Evolutionary conservation across 2,888 invertebrate species (phyloP), one percentile per base, ranked within the genome.

Genomic region (Cephus pygmeus): DNA sequence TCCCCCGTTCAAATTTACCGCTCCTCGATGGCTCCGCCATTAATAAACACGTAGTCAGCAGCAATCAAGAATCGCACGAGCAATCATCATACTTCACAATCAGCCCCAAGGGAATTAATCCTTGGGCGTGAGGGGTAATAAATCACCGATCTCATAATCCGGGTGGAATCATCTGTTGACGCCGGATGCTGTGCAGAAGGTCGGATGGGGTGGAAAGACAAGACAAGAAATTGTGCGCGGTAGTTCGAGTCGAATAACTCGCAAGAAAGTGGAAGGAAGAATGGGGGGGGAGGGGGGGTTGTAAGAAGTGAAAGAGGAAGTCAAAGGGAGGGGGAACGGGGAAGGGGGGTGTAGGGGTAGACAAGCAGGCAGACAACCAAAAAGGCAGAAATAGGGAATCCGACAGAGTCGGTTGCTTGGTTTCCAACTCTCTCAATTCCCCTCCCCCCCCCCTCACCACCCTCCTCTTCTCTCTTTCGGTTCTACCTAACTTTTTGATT

Each of bases 401-500:
- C 40, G 40, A 40, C 40, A 40, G 40, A 40, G 40, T 40, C 40
- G 40, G 40, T 40, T 15, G 40, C 40, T 15, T 40, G 40, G 40
- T 40, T 40, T 15, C 15, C 15, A 40, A 40, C 75, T 15, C 40
- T 40, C 40, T 36, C 36, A 12, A 12, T 12, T 12, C 0, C 12
- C 4, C 12, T 3, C 12, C 12, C 12, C 0, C 36, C 36, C 12
- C 2, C 36, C 3, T 0, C 3, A 0, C 35, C 12, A 0, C 3
- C 12, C 35, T 0, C 40, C 40, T 1, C 40, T 1, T 1, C 40
- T 0, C 40, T 15, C 15, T 15, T 40, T 40, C 79, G 75, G 76
- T 76, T 69, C 79, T 78, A 80, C 73, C 81, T 68, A 84, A 84
- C 84, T 84, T 83, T 84, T 84, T 84, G 81, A 83, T 84, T 82